phyloP scores from a whole-genome alignment of 2,888 invertebrate genomes.

The Apotomis capreana region DNA sequence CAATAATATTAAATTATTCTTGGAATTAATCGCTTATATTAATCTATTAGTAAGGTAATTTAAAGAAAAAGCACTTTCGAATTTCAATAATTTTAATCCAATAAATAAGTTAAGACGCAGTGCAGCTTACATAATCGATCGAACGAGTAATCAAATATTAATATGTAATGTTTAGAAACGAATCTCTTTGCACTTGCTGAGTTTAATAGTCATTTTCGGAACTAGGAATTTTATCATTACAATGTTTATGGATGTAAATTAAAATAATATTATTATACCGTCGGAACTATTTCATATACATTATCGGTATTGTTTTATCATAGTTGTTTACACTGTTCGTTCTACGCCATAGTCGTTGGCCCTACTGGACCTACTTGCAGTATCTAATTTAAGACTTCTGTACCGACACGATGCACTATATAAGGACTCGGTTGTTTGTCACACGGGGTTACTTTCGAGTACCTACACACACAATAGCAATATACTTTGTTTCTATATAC shows the following conservation, averaged over 20 bases:
- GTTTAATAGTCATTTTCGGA: slow-evolving; percentile 59
- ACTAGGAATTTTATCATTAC: slow-evolving; percentile 63
- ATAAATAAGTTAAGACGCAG: slow-evolving; percentile 64
- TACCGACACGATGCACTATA: slow-evolving; percentile 17
- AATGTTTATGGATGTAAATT: slow-evolving; percentile 56
- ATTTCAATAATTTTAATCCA: slow-evolving; percentile 70
- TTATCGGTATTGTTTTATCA: slow-evolving; percentile 32
- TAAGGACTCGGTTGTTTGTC: slow-evolving; percentile 27
- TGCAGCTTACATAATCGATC: slow-evolving; percentile 65
- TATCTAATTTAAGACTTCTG: slow-evolving; percentile 30
- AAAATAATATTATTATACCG: slow-evolving; percentile 42
- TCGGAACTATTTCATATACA: slow-evolving; percentile 22
- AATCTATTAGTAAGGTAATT: slow-evolving; percentile 68
- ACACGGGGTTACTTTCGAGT: slow-evolving; percentile 21
- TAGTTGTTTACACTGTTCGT: slow-evolving; percentile 33
- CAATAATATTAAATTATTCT: slow-evolving; percentile 66
- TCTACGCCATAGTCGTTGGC: slow-evolving; percentile 26
- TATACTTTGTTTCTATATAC: slow-evolving; percentile 31
- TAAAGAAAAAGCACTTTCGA: slow-evolving; percentile 58
- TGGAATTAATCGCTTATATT: slow-evolving; percentile 68
- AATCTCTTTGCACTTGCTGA: slow-evolving; percentile 68
- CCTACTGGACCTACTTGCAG: slow-evolving; percentile 15
- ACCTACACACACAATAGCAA: slow-evolving; percentile 25
- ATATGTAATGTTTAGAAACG: slow-evolving; percentile 57
- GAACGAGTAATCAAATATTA: slow-evolving; percentile 56